Conservation (phyloP, 2,113 vertebrate genomes). For the Microcebus ravelobensis region DNA sequence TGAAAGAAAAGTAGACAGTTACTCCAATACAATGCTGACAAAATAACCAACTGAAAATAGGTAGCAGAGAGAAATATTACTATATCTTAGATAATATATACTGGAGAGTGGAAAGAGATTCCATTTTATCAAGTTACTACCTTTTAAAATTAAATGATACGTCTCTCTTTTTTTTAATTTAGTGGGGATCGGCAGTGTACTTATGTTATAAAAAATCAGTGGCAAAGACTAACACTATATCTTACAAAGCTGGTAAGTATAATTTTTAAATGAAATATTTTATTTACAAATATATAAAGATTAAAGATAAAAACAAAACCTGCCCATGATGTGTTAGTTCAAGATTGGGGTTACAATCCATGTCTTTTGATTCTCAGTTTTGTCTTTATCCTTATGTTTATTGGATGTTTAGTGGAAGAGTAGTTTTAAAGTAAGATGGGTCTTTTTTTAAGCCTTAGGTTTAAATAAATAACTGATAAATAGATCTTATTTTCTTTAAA, state of each 20-base stretch:
- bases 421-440: slow-evolving; percentile 22
- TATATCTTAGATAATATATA: background rate
- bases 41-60: slow-evolving; percentile 48
- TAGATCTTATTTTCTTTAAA: slow-evolving; percentile 1
- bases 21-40: background rate
- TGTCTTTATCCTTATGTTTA: slow-evolving; percentile 35
- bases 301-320: background rate
- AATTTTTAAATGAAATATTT: slow-evolving; percentile 45
- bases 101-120: background rate
- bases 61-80: background rate
- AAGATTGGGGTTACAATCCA: background rate
- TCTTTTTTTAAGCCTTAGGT: background rate
- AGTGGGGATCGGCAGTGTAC: slow-evolving; percentile 98
- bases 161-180: slow-evolving; percentile 74
- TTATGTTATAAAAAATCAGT: slow-evolving; percentile 99
- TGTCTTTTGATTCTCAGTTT: slow-evolving; percentile 34
- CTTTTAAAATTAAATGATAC: slow-evolving; percentile 52
- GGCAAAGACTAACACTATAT: slow-evolving; percentile 97
- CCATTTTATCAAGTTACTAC: background rate
- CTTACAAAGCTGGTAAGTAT: slow-evolving; percentile 97
- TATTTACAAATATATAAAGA: slow-evolving; percentile 14
- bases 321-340: background rate
- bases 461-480: slow-evolving; percentile 30
- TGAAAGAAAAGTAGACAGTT: background rate
- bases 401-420: slow-evolving; percentile 6